phyloP scores from a whole-genome alignment of 2,113 vertebrate species.

The Ailuropoda melanoleuca region DNA sequence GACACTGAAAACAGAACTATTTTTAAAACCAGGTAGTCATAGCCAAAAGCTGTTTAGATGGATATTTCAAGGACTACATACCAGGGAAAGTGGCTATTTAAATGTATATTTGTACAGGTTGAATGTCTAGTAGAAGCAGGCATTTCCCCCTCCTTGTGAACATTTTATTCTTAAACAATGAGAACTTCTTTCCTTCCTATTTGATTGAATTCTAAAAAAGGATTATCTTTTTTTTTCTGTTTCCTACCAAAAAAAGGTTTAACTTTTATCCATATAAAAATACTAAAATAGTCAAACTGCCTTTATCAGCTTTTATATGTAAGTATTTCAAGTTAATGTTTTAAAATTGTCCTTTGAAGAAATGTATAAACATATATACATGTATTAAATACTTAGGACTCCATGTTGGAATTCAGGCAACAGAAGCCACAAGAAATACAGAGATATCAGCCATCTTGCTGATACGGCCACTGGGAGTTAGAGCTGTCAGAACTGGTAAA shows the following conservation, averaged over 20 bases:
- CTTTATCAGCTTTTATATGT: not conserved
- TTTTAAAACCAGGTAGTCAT: constrained; percentile 68
- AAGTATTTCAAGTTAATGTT: constrained; percentile 57
- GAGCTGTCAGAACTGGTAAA: constrained; percentile 67
- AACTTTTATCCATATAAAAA: constrained; percentile 14
- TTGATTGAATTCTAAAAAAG: constrained; percentile 1
- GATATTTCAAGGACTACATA: constrained; percentile 71
- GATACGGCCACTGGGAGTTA: constrained; percentile 67
- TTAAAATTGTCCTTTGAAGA: constrained; percentile 34
- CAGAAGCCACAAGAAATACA: constrained; percentile 64
- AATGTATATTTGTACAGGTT: constrained; percentile 56
- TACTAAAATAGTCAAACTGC: not conserved
- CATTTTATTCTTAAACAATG: constrained; percentile 44
- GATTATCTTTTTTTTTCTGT: constrained; percentile 4
- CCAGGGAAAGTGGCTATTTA: constrained; percentile 65
- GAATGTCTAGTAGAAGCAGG: constrained; percentile 43
- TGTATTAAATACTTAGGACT: constrained; percentile 64
- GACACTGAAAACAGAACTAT: constrained; percentile 75
- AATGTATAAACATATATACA: constrained; percentile 52
- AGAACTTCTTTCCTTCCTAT: not conserved
- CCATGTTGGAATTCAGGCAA: constrained; percentile 73
- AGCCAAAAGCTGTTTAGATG: constrained; percentile 76
- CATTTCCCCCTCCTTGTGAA: constrained; percentile 27
- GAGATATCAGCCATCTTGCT: constrained; percentile 68
- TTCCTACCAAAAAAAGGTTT: not conserved